Conservation (phyloP, 2,888 invertebrate genomes). For the Lathronympha strigana region DNA sequence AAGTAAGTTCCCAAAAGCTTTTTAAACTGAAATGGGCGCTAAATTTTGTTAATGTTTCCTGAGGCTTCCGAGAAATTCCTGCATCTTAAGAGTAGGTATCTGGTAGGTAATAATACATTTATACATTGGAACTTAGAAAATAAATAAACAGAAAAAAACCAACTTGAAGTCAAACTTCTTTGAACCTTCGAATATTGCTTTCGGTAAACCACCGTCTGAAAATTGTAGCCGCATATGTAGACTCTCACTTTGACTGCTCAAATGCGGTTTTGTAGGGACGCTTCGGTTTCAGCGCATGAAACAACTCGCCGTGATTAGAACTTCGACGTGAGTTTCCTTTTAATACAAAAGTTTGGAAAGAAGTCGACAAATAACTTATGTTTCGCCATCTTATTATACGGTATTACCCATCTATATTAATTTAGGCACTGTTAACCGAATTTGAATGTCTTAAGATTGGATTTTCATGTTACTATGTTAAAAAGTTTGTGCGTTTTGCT, state of each 20-base stretch:
- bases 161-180: no score
- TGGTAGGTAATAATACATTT: no score
- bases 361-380: neutral
- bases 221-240: neutral
- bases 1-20: no score
- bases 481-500: no score
- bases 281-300: neutral
- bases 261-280: neutral
- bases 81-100: no score
- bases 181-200: no score
- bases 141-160: no score
- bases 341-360: neutral
- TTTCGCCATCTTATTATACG: neutral
- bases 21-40: no score
- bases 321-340: conserved; percentile 1
- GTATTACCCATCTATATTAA: neutral
- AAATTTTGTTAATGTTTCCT: no score
- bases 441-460: neutral
- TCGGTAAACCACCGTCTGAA: neutral
- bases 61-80: no score
- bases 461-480: no score
- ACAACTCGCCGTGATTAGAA: conserved; percentile 9
- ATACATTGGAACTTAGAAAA: no score
- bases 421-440: neutral
- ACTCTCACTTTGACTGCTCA: neutral